phyloP scores from a whole-genome alignment of 1,140 invertebrate species.

The Bradysia coprophila region DNA sequence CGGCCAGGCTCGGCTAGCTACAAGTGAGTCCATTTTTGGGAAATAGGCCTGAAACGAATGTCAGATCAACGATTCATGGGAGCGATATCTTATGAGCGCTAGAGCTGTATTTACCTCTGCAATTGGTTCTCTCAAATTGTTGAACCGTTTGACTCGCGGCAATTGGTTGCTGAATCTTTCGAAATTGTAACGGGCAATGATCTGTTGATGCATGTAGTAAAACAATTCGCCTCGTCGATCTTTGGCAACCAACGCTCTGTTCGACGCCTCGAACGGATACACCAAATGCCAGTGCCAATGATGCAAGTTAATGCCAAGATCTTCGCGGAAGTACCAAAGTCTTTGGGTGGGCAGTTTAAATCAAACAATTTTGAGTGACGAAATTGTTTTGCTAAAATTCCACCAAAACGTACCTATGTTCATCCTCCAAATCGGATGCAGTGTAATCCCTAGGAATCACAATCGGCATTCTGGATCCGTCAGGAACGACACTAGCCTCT shows the following conservation, averaged over 20 bases:
- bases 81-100: too few relatives aligned
- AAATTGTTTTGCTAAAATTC: conserved; percentile 6
- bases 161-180: conserved; percentile 30
- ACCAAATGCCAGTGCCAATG: conserved; percentile 40
- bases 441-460: conserved; percentile 53
- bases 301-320: conserved; percentile 51
- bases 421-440: conserved; percentile 47
- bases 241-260: conserved; percentile 27
- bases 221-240: conserved; percentile 39
- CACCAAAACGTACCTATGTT: conserved; percentile 37
- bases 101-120: too few relatives aligned
- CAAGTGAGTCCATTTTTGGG: conserved; percentile 13
- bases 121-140: conserved; percentile 29
- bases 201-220: conserved; percentile 43
- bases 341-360: conserved; percentile 5
- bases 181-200: conserved; percentile 31
- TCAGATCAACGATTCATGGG: too few relatives aligned
- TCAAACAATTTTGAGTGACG: not conserved
- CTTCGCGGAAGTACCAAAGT: conserved; percentile 47
- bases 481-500: conserved; percentile 39
- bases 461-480: conserved; percentile 41
- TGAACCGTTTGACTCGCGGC: conserved; percentile 23
- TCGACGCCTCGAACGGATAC: conserved; percentile 25
- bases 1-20: conserved; percentile 26
- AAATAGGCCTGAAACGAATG: conserved; percentile 17